Evolutionary conservation across 2,113 vertebrate species (phyloP), one percentile per base, ranked within the genome.

Genomic region (Fregetta grallaria): DNA sequence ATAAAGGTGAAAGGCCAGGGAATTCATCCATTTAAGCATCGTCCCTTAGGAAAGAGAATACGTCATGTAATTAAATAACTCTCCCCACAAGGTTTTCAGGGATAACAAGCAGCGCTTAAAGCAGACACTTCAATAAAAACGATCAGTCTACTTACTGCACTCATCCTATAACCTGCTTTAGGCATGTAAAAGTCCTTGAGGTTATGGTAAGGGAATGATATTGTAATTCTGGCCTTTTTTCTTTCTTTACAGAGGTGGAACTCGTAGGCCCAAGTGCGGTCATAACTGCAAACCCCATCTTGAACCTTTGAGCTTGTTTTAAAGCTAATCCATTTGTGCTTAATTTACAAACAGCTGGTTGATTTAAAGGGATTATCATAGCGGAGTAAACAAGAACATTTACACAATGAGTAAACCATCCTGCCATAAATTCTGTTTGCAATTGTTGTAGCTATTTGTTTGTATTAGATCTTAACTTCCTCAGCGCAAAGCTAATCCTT

Each of bases 381-480:
- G 44, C 71, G 82, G 44, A 88, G 84, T 95, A 96, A 97, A 90
- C 91, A 96, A 90, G 86, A 92, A 88, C 85, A 80, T 94, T 95
- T 94, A 94, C 85, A 88, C 90, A 75, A 63, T 2, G 47, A 92
- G 74, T 92, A 86, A 94, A 92, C 87, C 50, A 42, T 65, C 50
- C 59, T 49, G 47, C 77, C 9, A 8, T 90, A 96, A 95, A 96
- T 90, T 94, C 81, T 77, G 88, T 83, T 61, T 5, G 29, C 87
- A 83, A 47, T 94, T 84, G 88, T 93, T 83, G 83, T 22, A 94
- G 82, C 75, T 76, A 14, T 95, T 59, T 97, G 94, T 97, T 96
- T 96, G 95, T 82, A 79, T 93, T 96, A 95, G 95, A 94, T 95
- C 94, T 96, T 95, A 96, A 93, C 85, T 91, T 94, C 71, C 91